Evolutionary conservation across 2,797 vertebrate genomes (phyloP).

Genomic region (Poecile montanus): DNA sequence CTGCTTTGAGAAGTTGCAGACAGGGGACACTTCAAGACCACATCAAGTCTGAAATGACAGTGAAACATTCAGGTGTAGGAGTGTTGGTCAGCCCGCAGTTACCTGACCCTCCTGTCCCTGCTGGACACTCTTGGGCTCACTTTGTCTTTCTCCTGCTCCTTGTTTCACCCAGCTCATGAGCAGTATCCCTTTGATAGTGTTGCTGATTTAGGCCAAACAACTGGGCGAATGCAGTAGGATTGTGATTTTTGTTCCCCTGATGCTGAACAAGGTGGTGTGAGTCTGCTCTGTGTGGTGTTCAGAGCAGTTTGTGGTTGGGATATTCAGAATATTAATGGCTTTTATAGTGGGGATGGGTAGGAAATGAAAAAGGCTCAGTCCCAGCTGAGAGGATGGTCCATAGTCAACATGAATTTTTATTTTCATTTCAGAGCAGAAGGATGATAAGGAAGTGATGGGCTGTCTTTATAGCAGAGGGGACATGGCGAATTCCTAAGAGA

Average conservation of each 20-base stretch:
- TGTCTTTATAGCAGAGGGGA: background rate
- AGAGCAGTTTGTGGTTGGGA: background rate
- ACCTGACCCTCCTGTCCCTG: background rate
- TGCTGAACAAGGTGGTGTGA: background rate
- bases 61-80: background rate
- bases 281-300: background rate
- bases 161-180: background rate
- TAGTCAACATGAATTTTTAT: constrained; percentile 31
- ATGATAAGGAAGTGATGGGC: background rate
- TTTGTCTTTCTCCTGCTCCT: background rate
- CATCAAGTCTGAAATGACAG: background rate
- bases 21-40: background rate
- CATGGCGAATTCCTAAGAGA: background rate
- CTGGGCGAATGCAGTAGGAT: background rate
- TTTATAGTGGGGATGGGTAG: background rate
- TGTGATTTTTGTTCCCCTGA: background rate
- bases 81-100: background rate
- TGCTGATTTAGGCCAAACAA: background rate
- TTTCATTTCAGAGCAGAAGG: constrained; percentile 16
- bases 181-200: background rate
- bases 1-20: background rate
- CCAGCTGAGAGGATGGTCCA: constrained; percentile 8
- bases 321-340: constrained; percentile 17
- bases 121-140: background rate
- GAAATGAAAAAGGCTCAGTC: constrained; percentile 2